Base-by-base conservation (phyloP, 2,888 invertebrate genomes). In the Folsomia candida region DNA sequence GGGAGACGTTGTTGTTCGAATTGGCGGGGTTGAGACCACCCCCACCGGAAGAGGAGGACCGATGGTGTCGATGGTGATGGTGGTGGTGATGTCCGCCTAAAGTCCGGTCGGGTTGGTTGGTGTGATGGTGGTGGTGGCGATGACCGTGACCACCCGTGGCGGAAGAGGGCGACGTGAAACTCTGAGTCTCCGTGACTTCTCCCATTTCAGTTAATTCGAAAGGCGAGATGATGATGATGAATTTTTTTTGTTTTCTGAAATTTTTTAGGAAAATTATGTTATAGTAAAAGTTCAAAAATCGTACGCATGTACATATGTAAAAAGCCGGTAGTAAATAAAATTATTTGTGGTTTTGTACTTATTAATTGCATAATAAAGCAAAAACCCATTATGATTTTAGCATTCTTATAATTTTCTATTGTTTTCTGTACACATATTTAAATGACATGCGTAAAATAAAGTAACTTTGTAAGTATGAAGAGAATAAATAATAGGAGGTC, bases 121-220 rank as follows among this genome's bases (percentile, higher is more conserved):
- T 24, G 47, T 47, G 47, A 47, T 11, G 9, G 54, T 54, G 54
- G n/a, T 22, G 20, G 3, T 60, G 60, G 28, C 61, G 28, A n/a
- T 28, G 11, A n/a, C 28, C 27, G 6, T 26, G 28, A 28, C 28
- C 61, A 24, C 4, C 57, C 20, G 22, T 26, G 26, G 59, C 22
- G 9, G 61, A 61, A 14, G 61, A 26, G 4, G 57, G n/a, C 22
- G 59, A 59, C 20, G n/a, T 27, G 29, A 61, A 61, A 14, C 61
- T 29, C 28, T 26, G 29, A 29, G n/a, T 29, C 28, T 61, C 61
- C 9, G 61, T 61, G n/a, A 61, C 61, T 29, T 61, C 61, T 27
- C 61, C 61, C 61, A 61, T 61, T 61, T 61, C 29, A 6, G 22
- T 3, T 6, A 60, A 57, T 22, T 57, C 57, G 11, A 11, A n/a